Evolutionary conservation across 2,797 vertebrate genomes (phyloP).

Genomic region (Muscicapa striata): DNA sequence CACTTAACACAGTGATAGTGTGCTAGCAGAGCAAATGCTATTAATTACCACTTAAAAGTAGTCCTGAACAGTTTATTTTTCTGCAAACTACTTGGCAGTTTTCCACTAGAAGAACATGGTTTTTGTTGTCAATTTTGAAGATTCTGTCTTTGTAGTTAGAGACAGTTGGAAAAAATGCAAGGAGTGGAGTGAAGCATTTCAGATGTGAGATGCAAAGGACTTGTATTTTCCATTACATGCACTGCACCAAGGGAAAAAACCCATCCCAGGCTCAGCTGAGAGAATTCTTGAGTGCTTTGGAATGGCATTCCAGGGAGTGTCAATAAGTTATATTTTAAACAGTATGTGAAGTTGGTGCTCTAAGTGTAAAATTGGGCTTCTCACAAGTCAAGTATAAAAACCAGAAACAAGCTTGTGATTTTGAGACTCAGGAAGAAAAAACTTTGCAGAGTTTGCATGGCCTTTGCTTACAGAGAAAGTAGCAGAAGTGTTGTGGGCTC

Average conservation of each 20-base stretch:
- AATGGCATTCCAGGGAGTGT: background rate
- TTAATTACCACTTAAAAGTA: background rate
- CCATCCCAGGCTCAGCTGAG: background rate
- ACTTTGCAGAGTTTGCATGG: background rate
- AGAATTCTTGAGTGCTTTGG: background rate
- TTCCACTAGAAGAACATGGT: background rate
- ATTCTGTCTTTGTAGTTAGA: background rate
- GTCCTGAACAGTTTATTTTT: background rate
- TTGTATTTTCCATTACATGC: background rate
- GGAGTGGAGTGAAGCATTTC: background rate
- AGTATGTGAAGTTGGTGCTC: background rate
- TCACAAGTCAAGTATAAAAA: background rate
- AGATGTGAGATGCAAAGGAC: background rate
- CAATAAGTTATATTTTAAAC: background rate
- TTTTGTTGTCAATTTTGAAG: background rate
- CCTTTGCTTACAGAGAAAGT: background rate
- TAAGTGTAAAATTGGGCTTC: background rate
- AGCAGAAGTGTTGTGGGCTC: background rate
- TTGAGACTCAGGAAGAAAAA: background rate
- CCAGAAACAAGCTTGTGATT: background rate
- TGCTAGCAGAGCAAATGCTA: background rate
- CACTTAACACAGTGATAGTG: background rate
- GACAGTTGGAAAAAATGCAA: background rate
- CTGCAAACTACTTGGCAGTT: background rate
- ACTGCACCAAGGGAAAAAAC: background rate